Conservation (phyloP, 2,888 invertebrate genomes). For the Congeria kusceri region DNA sequence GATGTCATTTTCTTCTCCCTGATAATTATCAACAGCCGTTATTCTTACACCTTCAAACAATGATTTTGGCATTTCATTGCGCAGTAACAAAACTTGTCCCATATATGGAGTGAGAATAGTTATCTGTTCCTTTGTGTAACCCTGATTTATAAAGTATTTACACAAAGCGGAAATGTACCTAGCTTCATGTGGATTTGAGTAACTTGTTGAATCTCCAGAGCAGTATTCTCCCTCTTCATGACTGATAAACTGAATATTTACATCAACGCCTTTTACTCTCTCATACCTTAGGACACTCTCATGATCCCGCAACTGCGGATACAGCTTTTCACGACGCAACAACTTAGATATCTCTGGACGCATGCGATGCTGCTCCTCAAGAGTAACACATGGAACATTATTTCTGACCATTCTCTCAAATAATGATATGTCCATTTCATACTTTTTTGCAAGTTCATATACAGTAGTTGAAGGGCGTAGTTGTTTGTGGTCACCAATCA, state of each 20-base stretch:
- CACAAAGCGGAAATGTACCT: constrained; percentile 65
- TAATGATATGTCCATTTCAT: constrained; percentile 91
- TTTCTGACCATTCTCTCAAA: constrained; percentile 92
- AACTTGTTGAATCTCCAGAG: constrained; percentile 51
- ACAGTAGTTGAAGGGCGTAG: constrained; percentile 91
- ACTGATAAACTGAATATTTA: constrained; percentile 78
- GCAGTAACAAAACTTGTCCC: constrained; percentile 76
- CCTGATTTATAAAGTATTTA: constrained; percentile 79
- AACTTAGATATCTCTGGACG: constrained; percentile 81
- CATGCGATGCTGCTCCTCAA: constrained; percentile 79
- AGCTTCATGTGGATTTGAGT: constrained; percentile 59
- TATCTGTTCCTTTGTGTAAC: constrained; percentile 75
- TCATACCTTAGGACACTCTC: constrained; percentile 68
- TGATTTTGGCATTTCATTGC: constrained; percentile 67
- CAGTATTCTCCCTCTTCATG: constrained; percentile 40
- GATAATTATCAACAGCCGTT: constrained; percentile 82
- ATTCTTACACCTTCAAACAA: constrained; percentile 73
- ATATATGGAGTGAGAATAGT: constrained; percentile 82
- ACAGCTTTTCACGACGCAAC: constrained; percentile 73
- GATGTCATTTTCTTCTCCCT: constrained; percentile 85
- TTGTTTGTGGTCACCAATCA: constrained; percentile 94
- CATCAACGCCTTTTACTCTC: constrained; percentile 73
- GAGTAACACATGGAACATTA: constrained; percentile 87
- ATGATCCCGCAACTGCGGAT: constrained; percentile 79
- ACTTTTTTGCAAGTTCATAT: constrained; percentile 89